These are phyloP conservation scores for Paelopatides confundens DNA, from an alignment of 53 echinoderm and acorn worm species.

Conservation along the genomic window DNA sequence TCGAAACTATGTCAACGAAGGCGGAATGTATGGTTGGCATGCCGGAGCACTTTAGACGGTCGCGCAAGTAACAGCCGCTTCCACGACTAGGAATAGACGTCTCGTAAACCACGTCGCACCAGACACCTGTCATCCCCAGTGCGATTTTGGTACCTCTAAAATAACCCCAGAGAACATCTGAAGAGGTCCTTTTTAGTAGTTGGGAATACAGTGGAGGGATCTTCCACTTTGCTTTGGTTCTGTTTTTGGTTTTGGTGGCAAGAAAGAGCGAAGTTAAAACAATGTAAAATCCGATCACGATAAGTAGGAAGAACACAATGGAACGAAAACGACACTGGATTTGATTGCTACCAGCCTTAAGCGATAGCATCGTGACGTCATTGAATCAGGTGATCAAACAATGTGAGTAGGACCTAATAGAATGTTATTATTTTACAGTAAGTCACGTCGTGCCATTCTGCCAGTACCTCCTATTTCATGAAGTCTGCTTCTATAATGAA, in stretches of 20 bases:
- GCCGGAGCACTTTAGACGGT: constrained; percentile 66
- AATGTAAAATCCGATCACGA: not conserved
- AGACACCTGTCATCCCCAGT: constrained; percentile 6
- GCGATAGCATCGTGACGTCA: constrained; percentile 36
- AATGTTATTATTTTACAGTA: not conserved
- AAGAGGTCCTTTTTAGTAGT: not conserved
- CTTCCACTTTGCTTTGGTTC: not conserved
- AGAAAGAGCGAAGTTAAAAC: not conserved
- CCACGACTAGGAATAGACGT: constrained; percentile 44
- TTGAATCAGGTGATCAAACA: constrained; percentile 12
- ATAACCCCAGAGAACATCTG: constrained; percentile 37
- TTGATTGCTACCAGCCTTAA: constrained; percentile 10
- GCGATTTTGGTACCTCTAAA: constrained; percentile 25
- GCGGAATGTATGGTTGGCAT: constrained; percentile 88
- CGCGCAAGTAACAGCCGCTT: constrained; percentile 74
- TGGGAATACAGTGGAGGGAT: too few species aligned
- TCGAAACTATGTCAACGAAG: constrained; percentile 68
- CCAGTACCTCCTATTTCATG: too few species aligned
- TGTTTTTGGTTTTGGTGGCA: not conserved
- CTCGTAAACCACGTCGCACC: constrained; percentile 37
- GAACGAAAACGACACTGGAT: constrained; percentile 30
- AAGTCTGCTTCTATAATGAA: too few species aligned
- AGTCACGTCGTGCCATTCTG: too few species aligned
- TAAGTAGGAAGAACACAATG: not conserved
- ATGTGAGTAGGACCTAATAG: not conserved